Evolutionary conservation across 1,140 invertebrate species (phyloP), one percentile per base, ranked within the genome.

Genomic region (Venturia canescens): DNA sequence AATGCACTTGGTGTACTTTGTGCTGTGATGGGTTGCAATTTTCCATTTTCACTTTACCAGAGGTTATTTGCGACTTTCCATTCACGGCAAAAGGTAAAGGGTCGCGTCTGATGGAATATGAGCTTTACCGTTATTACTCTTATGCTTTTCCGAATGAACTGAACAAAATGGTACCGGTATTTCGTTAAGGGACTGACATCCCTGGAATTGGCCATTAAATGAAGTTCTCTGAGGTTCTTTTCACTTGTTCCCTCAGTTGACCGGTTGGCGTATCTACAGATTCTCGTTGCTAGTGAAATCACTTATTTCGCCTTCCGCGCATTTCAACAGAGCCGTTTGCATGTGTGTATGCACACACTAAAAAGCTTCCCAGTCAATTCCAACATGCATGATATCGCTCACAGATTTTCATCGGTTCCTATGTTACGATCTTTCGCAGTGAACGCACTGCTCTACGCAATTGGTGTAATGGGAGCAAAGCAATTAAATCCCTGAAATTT

Each of bases 121-220:
- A 83, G 84, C 83, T 87, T 83, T 79, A 80, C 75, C 60, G 11
- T 26, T 63, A 63, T 63, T 38, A 44, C 13, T 71, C 21, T 11
- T 48, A 15, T n/a, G 34, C n/a, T 38, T 7, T 77, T 79, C 79
- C 77, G 80, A 81, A 77, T 18, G 60, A n/a, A 72, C 80, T 79
- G 81, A 77, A 83, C 86, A 84, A 88, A 84, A 86, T 87, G 88
- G 86, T 74, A 44, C 83, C 84, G 79, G 87, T 88, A 89, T 89
- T 89, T 88, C 86, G 88, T 88, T 87, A 86, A 88, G 78, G 84
- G 88, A 89, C 86, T 89, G 88, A 89, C 88, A 84, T 88, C 85
- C 85, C 86, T 87, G 86, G 88, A 89, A 89, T 89, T 89, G 88
- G 86, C 87, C 88, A 88, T 89, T 89, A 89, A 89, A 88, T 87